These are phyloP conservation scores for Brachystomella parvula DNA, from an alignment of 1,140 invertebrate genomes.

Conservation along the genomic window DNA sequence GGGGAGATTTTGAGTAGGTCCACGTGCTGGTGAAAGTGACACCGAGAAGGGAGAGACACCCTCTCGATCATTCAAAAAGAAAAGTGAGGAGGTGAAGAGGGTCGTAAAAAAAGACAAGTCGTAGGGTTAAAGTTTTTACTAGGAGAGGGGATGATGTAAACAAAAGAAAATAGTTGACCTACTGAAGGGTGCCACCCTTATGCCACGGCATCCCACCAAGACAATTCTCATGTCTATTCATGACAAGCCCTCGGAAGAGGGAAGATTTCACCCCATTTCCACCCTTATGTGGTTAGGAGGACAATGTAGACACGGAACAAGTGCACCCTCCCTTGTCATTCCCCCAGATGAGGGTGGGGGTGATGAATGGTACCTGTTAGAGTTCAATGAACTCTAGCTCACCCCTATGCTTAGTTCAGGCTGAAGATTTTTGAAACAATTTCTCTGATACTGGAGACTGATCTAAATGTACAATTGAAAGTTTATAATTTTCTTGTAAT, in stretches of 20 bases:
- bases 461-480: too few species aligned
- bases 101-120: background rate
- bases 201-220: background rate
- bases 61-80: background rate
- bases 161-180: constrained; percentile 6
- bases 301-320: background rate
- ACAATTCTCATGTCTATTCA: background rate
- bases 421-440: too few species aligned
- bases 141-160: constrained; percentile 1
- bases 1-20: background rate
- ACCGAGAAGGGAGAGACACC: background rate
- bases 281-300: background rate
- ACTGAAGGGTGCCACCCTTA: background rate
- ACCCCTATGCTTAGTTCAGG: too few species aligned
- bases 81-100: background rate
- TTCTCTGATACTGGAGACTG: too few species aligned
- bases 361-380: too few species aligned
- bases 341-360: background rate
- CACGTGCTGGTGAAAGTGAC: background rate
- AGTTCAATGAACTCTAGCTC: too few species aligned
- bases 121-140: background rate
- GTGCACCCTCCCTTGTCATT: background rate
- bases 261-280: background rate
- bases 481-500: background rate
- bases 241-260: background rate